phyloP scores from a whole-genome alignment of 2,888 invertebrate genomes.

The Habroteleia sp. region DNA sequence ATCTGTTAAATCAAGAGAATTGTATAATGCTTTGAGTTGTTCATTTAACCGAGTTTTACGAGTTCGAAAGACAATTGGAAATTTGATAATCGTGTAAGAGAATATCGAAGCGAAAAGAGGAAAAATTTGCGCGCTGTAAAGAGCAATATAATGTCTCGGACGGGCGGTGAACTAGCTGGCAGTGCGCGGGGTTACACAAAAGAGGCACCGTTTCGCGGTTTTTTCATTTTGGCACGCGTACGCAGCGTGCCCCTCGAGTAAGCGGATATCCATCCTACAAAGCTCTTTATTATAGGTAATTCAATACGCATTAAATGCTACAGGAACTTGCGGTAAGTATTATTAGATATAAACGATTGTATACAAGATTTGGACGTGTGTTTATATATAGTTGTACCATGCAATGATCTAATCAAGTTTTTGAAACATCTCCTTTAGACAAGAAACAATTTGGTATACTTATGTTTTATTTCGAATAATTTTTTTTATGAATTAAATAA shows the following conservation, averaged over 20 bases:
- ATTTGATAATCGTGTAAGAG: slow-evolving; percentile 55
- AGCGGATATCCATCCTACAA: slow-evolving; percentile 78
- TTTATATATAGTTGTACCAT: slow-evolving; percentile 25
- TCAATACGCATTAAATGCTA: slow-evolving; percentile 74
- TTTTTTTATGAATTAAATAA: too few species aligned
- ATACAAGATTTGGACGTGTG: slow-evolving; percentile 22
- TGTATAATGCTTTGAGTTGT: background rate
- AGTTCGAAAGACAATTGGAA: slow-evolving; percentile 44
- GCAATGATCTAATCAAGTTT: slow-evolving; percentile 42
- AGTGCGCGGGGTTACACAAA: slow-evolving; percentile 64
- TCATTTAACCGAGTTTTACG: slow-evolving; percentile 18
- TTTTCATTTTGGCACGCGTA: slow-evolving; percentile 79
- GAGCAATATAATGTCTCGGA: slow-evolving; percentile 35
- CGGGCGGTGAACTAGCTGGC: slow-evolving; percentile 33
- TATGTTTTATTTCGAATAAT: too few species aligned
- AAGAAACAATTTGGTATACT: too few species aligned
- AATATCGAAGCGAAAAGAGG: slow-evolving; percentile 46
- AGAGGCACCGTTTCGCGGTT: slow-evolving; percentile 73
- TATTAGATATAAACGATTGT: slow-evolving; percentile 39
- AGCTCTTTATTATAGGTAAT: slow-evolving; percentile 79
- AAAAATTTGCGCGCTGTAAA: slow-evolving; percentile 50
- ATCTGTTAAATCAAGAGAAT: too few species aligned
- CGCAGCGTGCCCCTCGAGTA: slow-evolving; percentile 72
- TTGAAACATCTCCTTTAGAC: too few species aligned
- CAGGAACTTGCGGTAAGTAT: slow-evolving; percentile 55